Evolutionary conservation across 2,113 vertebrate genomes (phyloP), one percentile per base, ranked within the genome.

Genomic region (Mesembrinibis cayennensis): DNA sequence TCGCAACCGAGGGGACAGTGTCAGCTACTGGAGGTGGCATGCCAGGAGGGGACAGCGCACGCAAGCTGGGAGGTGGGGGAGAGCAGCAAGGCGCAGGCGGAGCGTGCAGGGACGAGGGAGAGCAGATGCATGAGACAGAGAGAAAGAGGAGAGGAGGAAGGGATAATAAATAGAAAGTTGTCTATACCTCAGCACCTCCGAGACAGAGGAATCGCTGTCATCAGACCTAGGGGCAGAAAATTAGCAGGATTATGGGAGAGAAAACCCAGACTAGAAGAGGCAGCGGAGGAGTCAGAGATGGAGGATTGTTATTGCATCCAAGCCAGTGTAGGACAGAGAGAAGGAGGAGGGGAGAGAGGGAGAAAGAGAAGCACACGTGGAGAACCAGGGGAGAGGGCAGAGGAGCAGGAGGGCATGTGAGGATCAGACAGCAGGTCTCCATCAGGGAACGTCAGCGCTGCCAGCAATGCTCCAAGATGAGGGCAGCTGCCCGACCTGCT

Each of bases 181-280:
- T 98, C 98, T 99, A 98, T 99, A 99, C 99, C 99, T 99, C 99
- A 99, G 99, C 98, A 99, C 99, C 99, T 99, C 99, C 98, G 99
- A 99, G 98, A 99, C 98, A 99, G 99, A 99, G 99, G 99, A 99
- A 98, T 99, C 99, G 99, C 99, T 99, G 99, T 99, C 99, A 98
- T 99, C 99, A 98, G 99, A 99, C 99, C 99, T 99, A 99, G 98
- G 99, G 98, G 99, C 98, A 99, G 98, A 99, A 99, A 99, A 99
- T 99, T 98, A 99, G 98, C 98, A 98, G 98, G 98, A 98, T 99
- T 99, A 99, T 94, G 98, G 98, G 98, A 95, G 93, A 98, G 98
- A 97, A 97, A 94, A 96, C 95, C 82, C 95, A 94, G 92, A 94
- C 70, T 42, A 95, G 95, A 93, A 80, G 72, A 94, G 89, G 92